Conservation (phyloP, 2,797 vertebrate genomes). For the Smutsia temminckii region DNA sequence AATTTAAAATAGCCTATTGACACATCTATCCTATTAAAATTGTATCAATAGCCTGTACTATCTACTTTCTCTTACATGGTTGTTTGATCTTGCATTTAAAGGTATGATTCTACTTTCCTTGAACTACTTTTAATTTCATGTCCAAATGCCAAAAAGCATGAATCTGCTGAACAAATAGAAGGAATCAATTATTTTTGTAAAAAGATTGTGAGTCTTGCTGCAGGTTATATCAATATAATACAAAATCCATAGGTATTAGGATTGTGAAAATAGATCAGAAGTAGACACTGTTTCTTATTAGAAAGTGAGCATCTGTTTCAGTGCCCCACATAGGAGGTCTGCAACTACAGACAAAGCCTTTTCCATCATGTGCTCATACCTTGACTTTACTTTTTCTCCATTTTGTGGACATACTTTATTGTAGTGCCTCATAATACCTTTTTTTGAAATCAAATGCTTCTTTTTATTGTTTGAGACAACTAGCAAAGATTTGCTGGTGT, state of each 20-base stretch:
- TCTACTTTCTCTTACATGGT: not conserved
- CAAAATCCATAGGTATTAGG: not conserved
- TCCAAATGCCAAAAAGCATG: conserved; percentile 25
- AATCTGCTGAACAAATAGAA: conserved; percentile 46
- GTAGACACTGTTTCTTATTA: not conserved
- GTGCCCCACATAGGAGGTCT: not conserved
- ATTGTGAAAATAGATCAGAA: not conserved
- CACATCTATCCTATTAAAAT: not conserved
- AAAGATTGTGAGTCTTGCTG: not conserved
- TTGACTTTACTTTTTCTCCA: not conserved
- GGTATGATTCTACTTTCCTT: not conserved
- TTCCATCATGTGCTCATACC: not conserved
- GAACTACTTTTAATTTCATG: conserved; percentile 44
- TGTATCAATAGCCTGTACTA: not conserved
- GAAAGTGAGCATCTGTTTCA: not conserved
- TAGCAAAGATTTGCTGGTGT: not conserved
- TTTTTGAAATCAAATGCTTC: conserved; percentile 21
- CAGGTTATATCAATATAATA: not conserved
- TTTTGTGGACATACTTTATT: conserved; percentile 3
- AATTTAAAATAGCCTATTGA: not conserved
- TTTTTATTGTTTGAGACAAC: conserved; percentile 20
- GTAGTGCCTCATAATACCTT: not conserved
- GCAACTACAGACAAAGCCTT: not conserved
- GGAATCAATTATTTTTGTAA: conserved; percentile 28
- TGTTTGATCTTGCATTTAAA: not conserved